Percentiles rank a stretch among this genome's conserved stretches.
phyloP scores from a whole-genome alignment of 1,140 invertebrate species.

The Papilio xuthus region DNA sequence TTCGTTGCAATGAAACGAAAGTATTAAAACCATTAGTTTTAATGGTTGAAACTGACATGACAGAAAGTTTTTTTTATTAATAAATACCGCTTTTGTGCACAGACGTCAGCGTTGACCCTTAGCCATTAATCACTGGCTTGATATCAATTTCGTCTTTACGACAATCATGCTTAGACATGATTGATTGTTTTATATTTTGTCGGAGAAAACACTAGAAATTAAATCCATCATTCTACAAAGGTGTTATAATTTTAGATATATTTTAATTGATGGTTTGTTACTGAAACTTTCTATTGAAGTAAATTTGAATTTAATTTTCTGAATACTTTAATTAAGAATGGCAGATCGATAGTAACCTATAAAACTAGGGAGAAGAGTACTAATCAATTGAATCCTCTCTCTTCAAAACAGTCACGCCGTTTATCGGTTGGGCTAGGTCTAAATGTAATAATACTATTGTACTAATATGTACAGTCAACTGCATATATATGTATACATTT shows the following conservation, averaged over 20 bases:
- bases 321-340: too few species aligned
- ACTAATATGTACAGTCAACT: too few species aligned
- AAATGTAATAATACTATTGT: too few species aligned
- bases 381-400: too few species aligned
- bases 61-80: conserved; percentile 32
- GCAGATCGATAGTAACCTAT: too few species aligned
- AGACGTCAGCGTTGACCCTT: conserved; percentile 21
- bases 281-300: not conserved
- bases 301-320: too few species aligned
- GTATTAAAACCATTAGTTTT: conserved; percentile 2
- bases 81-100: conserved; percentile 12
- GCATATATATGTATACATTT: too few species aligned
- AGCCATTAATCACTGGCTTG: conserved; percentile 32
- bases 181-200: conserved; percentile 38
- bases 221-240: conserved; percentile 5
- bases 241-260: not conserved
- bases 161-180: conserved; percentile 33
- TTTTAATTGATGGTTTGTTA: conserved; percentile 11
- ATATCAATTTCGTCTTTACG: conserved; percentile 37
- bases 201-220: conserved; percentile 4
- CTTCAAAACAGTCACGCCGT: too few species aligned
- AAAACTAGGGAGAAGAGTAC: too few species aligned
- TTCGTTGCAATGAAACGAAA: not conserved
- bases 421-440: too few species aligned
- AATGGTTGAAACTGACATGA: not conserved